Base-by-base conservation (phyloP, 1,140 invertebrate species). In the Battus philenor region DNA sequence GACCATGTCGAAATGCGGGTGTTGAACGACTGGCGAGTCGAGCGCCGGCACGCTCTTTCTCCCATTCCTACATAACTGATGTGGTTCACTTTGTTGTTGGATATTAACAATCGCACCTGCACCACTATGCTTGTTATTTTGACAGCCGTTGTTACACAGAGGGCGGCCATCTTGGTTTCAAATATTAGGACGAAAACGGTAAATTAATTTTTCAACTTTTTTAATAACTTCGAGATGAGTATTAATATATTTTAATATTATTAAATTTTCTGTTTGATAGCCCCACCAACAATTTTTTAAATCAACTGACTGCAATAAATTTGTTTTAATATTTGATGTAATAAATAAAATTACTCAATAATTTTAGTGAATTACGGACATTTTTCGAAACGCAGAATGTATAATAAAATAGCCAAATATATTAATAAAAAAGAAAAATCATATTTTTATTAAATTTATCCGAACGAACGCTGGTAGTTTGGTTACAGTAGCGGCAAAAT, bases 1-100 rank as follows among this genome's bases (percentile, higher is more conserved):
- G 79, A 78, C 76, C 76, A 83, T 83, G 59, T 83, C 76, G 74
- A 79, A 83, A 77, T 80, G 73, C 70, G 70, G 70, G 79, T 69
- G 74, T 66, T 43, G 65, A 65, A 52, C 69, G 76, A 83, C 79
- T 83, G 78, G 60, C 61, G 56, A 22, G 32, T 65, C 74, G 64
- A 59, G 54, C 69, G 65, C 46, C 68, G 69, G 68, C 66, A 61
- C 65, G 59, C 68, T 79, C 71, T 75, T 77, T 77, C 78, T 78
- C 68, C 78, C 78, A 82, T 79, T 82, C 78, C 79, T 73, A 78
- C 74, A 74, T 76, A 68, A 69, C 46, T 53, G 53, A 52, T 69
- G 69, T 67, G 74, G 63, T 71, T 69, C 52, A 61, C 56, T 50
- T 49, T 63, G 61, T 70, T 56, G 57, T 71, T 73, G 59, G 62